Conservation (phyloP, 2,888 invertebrate genomes). For the Epinotia nisella region DNA sequence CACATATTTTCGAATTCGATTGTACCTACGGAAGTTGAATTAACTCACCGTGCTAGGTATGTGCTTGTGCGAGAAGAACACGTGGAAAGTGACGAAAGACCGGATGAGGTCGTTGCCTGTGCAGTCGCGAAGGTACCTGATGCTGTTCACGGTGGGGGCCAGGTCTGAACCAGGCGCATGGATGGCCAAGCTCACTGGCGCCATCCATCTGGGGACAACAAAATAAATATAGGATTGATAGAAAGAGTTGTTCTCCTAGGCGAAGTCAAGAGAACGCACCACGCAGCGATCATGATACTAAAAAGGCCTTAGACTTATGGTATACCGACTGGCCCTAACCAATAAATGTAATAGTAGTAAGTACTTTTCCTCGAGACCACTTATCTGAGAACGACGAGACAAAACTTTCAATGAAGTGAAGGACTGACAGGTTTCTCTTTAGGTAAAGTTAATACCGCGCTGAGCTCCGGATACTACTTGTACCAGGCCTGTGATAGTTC, state of each 20-base stretch:
- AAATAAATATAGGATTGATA: background rate
- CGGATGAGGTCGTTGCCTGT: slow-evolving; percentile 88
- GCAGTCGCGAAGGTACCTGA: slow-evolving; percentile 92
- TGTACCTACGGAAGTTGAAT: background rate
- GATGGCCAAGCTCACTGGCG: slow-evolving; percentile 93
- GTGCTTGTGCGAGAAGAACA: slow-evolving; percentile 94
- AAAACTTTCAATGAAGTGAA: background rate
- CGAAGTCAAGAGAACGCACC: too few relatives aligned
- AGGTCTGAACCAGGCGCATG: slow-evolving; percentile 95
- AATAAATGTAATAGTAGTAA: too few relatives aligned
- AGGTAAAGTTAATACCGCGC: too few relatives aligned
- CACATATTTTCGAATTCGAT: too few relatives aligned
- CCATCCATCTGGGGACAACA: slow-evolving; percentile 88
- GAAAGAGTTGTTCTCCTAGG: too few relatives aligned
- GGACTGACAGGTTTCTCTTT: too few relatives aligned
- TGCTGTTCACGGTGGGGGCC: slow-evolving; percentile 89
- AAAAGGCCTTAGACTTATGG: too few relatives aligned
- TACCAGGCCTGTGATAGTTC: too few relatives aligned
- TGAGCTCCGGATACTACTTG: too few relatives aligned
- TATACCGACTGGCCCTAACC: too few relatives aligned
- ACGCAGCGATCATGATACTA: too few relatives aligned
- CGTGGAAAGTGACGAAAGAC: slow-evolving; percentile 93
- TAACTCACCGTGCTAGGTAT: slow-evolving; percentile 86
- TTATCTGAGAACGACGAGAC: slow-evolving; percentile 85
- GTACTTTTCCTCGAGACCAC: slow-evolving; percentile 69